Evolutionary conservation across 2,113 vertebrate genomes (phyloP).

Genomic region (Canis aureus): DNA sequence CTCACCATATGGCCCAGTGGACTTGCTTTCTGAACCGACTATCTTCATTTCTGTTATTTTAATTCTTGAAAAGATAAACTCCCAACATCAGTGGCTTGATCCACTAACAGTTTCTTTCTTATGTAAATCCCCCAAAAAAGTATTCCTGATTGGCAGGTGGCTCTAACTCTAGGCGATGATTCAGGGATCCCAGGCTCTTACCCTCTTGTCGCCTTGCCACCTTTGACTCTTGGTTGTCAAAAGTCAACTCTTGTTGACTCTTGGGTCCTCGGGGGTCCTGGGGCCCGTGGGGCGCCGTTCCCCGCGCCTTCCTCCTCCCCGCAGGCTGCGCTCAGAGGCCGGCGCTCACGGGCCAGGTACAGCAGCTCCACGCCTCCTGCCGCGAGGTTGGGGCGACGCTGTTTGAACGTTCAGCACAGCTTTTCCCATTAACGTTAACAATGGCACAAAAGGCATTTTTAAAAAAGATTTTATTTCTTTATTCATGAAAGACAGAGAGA

Average conservation of each 20-base stretch:
- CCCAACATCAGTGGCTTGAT: neutral
- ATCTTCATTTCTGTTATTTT: neutral
- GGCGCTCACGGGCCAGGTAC: neutral
- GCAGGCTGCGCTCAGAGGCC: neutral
- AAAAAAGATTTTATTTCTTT: too few relatives aligned
- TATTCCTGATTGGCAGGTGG: slow-evolving; percentile 18
- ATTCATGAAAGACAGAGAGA: too few relatives aligned
- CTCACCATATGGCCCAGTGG: neutral
- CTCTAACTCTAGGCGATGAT: neutral
- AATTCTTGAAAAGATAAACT: neutral
- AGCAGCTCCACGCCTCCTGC: neutral
- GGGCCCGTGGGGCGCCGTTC: fast-evolving
- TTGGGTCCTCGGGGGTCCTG: neutral
- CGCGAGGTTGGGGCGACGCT: neutral
- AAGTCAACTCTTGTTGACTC: too few relatives aligned
- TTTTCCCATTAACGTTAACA: neutral
- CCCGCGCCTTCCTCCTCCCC: neutral
- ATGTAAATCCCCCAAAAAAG: neutral
- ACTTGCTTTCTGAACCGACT: slow-evolving; percentile 16
- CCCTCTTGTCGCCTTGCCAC: neutral
- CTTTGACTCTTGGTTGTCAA: slow-evolving; percentile 13
- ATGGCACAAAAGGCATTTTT: neutral
- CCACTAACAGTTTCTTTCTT: slow-evolving; percentile 37
- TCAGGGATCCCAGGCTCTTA: slow-evolving; percentile 21
- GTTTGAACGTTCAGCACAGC: neutral